Evolutionary conservation across 1,140 invertebrate species (phyloP), one percentile per base, ranked within the genome.

Genomic region (Pissodes strobi): DNA sequence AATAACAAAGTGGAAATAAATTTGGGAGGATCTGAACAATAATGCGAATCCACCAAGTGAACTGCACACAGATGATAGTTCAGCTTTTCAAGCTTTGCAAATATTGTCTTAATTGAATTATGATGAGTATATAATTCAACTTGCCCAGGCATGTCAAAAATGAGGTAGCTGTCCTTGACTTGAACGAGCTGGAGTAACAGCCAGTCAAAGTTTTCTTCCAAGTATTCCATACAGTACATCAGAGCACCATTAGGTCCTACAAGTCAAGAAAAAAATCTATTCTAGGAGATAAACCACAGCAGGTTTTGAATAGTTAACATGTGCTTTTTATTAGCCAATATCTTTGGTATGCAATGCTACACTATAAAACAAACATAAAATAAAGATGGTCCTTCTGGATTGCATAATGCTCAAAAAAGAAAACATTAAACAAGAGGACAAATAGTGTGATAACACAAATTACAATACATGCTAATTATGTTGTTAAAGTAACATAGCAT

Each of bases 51-150:
- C 10, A 99, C 88, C 18, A 99, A 82, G 81, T 99, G 90, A 2
- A 99, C 90, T 56, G 91, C 87, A 76, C 93, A 94, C 19, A 99
- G 80, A 69, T 91, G 87, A 67, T 92, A 84, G 38, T 84, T 85
- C 48, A 87, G 80, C 71, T 84, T 84, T 68, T 88, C 81, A 39
- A 95, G 79, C 61, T 85, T 80, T 9, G 79, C 74, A 66, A 95
- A 85, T 52, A 99, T 90, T 61, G 89, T 88, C 48, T 86, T 87
- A 52, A 98, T 84, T 30, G 93, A 89, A 66, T 87, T 84, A 78
- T 99, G 88, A 82, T 98, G 95, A n/a, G 94, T 98, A 68, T 97
- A 99, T 1, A 99, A 81, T 79, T 99, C 98, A 12, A 98, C 90
- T 83, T 98, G 97, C 19, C 97, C 97, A 39, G 97, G 90, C 70